Evolutionary conservation across 2,113 vertebrate species (phyloP).

Genomic region (Asarcornis scutulata): DNA sequence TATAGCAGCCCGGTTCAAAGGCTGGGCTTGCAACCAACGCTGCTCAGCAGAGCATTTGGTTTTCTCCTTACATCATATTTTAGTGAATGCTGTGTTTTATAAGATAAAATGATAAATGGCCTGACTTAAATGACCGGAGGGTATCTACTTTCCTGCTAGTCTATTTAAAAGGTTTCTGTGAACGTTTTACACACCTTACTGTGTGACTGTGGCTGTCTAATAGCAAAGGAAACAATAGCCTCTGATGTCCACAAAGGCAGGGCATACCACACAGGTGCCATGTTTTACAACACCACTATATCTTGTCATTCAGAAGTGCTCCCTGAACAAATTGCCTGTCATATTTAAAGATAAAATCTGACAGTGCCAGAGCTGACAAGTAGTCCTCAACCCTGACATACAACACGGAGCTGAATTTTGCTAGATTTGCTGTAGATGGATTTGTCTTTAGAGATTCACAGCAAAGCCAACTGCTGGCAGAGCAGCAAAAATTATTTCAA

Average conservation of each 20-base stretch:
- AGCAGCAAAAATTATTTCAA: slow-evolving; percentile 61
- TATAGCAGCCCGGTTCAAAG: neutral
- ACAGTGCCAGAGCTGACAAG: slow-evolving; percentile 63
- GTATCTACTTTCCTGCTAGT: slow-evolving; percentile 41
- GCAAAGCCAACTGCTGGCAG: slow-evolving; percentile 40
- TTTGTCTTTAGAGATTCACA: slow-evolving; percentile 62
- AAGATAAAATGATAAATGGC: slow-evolving; percentile 70
- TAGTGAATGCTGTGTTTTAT: slow-evolving; percentile 38
- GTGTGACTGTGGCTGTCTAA: slow-evolving; percentile 45
- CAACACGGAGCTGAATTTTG: slow-evolving; percentile 39
- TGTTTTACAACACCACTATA: slow-evolving; percentile 77
- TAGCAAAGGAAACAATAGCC: slow-evolving; percentile 60
- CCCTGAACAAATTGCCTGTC: slow-evolving; percentile 70
- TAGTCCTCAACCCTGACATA: slow-evolving; percentile 56
- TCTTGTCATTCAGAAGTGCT: slow-evolving; percentile 70
- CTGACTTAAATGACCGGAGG: slow-evolving; percentile 61
- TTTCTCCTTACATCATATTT: slow-evolving; percentile 33
- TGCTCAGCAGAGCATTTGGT: slow-evolving; percentile 34
- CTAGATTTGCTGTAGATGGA: slow-evolving; percentile 49
- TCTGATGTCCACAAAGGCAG: slow-evolving; percentile 62
- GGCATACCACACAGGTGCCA: slow-evolving; percentile 67
- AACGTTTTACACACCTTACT: slow-evolving; percentile 64
- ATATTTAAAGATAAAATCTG: slow-evolving; percentile 69
- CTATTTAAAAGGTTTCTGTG: slow-evolving; percentile 65
- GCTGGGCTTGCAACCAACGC: neutral